A percentile compares a stretch with the other conserved stretches of the same genome.
phyloP scores from a whole-genome alignment of 2,113 vertebrate genomes.

The Oreocharis arfaki region DNA sequence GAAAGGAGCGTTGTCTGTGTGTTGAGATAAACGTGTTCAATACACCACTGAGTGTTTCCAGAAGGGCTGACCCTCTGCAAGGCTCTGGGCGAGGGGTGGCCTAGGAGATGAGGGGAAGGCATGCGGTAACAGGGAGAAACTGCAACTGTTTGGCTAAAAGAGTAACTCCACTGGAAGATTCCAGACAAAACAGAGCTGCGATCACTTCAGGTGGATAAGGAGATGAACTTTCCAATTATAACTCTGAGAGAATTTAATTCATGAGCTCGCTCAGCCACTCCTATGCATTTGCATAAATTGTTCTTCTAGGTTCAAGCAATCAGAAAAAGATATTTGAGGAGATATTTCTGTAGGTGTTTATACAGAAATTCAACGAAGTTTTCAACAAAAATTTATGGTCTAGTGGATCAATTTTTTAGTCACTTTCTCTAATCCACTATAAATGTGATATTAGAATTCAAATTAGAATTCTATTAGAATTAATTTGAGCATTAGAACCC shows the following conservation, averaged over 20 bases:
- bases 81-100: not conserved
- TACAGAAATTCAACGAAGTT: not conserved
- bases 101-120: not conserved
- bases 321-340: not conserved
- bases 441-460: not conserved
- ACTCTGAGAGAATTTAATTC: not conserved
- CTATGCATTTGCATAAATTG: not conserved
- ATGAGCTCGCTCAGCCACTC: not conserved
- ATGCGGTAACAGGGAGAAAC: not conserved
- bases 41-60: not conserved
- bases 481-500: not conserved
- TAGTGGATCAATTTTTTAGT: not conserved
- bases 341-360: not conserved
- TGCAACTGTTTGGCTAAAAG: not conserved
- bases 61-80: not conserved
- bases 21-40: too few relatives aligned
- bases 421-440: not conserved
- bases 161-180: not conserved
- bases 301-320: not conserved
- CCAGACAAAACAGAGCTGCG: not conserved
- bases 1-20: not conserved
- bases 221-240: not conserved
- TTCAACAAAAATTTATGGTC: not conserved
- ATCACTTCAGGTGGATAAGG: not conserved
- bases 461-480: not conserved